These are phyloP conservation scores for Colletes collaris DNA, from an alignment of 2,888 invertebrate species.

Conservation along the genomic window DNA sequence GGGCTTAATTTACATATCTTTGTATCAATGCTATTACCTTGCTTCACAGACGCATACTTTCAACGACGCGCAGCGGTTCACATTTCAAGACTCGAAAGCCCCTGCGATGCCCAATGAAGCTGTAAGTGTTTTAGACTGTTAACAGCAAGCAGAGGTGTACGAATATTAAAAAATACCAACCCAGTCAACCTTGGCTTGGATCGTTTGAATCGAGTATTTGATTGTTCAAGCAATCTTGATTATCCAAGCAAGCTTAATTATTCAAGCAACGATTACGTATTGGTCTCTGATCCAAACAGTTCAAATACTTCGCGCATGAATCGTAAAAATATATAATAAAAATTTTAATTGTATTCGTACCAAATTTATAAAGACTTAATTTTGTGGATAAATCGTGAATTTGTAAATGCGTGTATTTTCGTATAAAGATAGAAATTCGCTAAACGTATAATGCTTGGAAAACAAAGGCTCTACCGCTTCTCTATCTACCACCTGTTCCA, in stretches of 20 bases:
- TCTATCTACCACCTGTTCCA: conserved; percentile 27
- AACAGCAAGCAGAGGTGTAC: too few species aligned
- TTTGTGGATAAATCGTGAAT: too few species aligned
- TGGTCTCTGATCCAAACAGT: too few species aligned
- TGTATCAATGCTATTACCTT: conserved; percentile 73
- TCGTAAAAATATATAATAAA: too few species aligned
- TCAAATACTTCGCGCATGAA: too few species aligned
- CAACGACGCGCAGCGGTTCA: conserved; percentile 65
- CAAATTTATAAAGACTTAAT: too few species aligned
- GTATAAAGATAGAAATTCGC: too few species aligned
- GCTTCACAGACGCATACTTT: conserved; percentile 67
- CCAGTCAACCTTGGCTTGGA: too few species aligned
- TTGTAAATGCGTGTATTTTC: background rate
- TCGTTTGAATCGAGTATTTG: too few species aligned
- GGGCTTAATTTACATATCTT: conserved; percentile 74
- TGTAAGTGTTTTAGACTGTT: conserved; percentile 15
- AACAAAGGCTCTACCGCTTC: conserved; percentile 1
- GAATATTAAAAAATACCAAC: background rate
- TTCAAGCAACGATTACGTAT: background rate
- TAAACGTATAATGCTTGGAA: background rate
- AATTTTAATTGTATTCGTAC: too few species aligned
- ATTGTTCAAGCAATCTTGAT: background rate
- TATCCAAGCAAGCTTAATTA: background rate
- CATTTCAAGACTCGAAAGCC: conserved; percentile 59
- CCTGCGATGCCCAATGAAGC: conserved; percentile 22